Conservation (phyloP, 2,888 invertebrate genomes). For the Criorhina ranunculi region DNA sequence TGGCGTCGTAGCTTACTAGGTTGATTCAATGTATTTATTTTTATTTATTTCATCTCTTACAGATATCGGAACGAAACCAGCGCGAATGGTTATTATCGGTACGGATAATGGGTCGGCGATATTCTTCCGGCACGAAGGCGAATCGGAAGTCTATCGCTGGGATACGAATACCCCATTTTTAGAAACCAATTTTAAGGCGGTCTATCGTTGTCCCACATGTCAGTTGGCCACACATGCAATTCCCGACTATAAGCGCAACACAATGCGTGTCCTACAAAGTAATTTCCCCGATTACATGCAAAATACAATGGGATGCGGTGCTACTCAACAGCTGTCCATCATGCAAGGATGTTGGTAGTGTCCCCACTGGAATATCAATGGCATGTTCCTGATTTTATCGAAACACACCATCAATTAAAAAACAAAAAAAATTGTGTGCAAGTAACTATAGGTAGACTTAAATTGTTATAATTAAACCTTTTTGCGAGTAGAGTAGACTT, state of each 20-base stretch:
- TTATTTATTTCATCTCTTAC: conserved; percentile 22
- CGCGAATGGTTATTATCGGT: conserved; percentile 87
- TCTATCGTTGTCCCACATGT: conserved; percentile 86
- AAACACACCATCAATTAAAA: background rate
- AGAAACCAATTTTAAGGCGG: conserved; percentile 85
- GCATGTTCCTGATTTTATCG: background rate
- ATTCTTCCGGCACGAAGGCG: conserved; percentile 87
- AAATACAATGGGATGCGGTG: conserved; percentile 87
- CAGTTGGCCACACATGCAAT: conserved; percentile 87
- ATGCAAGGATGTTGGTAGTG: conserved; percentile 83
- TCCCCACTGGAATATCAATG: background rate
- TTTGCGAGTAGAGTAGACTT: conserved; percentile 20
- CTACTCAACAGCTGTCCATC: conserved; percentile 85
- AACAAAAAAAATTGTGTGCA: conserved; percentile 3
- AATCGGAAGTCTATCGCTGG: conserved; percentile 87
- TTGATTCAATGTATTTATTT: conserved; percentile 9
- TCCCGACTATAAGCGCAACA: conserved; percentile 86
- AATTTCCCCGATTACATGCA: conserved; percentile 88
- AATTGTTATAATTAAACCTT: conserved; percentile 54
- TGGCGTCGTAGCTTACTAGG: background rate
- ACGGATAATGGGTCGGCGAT: conserved; percentile 87
- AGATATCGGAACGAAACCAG: conserved; percentile 87
- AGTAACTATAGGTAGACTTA: conserved; percentile 33
- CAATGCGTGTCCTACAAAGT: conserved; percentile 87
- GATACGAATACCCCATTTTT: conserved; percentile 85